phyloP scores from a whole-genome alignment of 2,797 vertebrate genomes.

The Falco biarmicus region DNA sequence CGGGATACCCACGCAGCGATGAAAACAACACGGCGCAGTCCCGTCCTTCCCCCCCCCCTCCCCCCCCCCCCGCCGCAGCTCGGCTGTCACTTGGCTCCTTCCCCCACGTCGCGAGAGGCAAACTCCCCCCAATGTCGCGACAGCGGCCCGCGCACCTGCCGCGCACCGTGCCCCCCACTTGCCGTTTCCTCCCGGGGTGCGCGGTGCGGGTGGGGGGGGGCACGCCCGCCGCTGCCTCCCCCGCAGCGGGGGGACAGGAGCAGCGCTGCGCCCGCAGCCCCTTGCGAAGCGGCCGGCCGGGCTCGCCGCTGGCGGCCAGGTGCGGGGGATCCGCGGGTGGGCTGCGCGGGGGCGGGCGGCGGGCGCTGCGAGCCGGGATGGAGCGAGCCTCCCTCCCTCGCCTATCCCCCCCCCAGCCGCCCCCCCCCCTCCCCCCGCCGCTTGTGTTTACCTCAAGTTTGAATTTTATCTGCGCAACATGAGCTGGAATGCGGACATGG shows the following conservation, averaged over 20 bases:
- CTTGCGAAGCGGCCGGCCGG: neutral
- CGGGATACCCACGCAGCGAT: neutral
- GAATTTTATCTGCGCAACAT: conserved; percentile 97
- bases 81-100: neutral
- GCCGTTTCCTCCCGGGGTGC: neutral
- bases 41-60: neutral
- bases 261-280: neutral
- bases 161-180: neutral
- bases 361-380: conserved; percentile 53
- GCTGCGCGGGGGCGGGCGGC: conserved; percentile 27
- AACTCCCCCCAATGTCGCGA: neutral
- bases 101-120: neutral
- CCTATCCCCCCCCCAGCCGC: neutral
- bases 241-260: too few relatives aligned
- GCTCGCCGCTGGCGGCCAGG: neutral
- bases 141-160: conserved; percentile 20
- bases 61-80: neutral
- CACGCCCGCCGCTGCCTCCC: neutral
- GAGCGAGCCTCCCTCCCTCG: conserved; percentile 11
- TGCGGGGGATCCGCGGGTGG: conserved; percentile 51
- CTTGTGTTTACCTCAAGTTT: conserved; percentile 87
- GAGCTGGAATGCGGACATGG: conserved; percentile 95
- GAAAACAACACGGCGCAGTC: neutral
- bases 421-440: conserved; percentile 39
- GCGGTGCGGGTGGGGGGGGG: neutral